These are phyloP conservation scores for Episyrphus balteatus DNA, from an alignment of 1,140 invertebrate species.

Conservation along the genomic window DNA sequence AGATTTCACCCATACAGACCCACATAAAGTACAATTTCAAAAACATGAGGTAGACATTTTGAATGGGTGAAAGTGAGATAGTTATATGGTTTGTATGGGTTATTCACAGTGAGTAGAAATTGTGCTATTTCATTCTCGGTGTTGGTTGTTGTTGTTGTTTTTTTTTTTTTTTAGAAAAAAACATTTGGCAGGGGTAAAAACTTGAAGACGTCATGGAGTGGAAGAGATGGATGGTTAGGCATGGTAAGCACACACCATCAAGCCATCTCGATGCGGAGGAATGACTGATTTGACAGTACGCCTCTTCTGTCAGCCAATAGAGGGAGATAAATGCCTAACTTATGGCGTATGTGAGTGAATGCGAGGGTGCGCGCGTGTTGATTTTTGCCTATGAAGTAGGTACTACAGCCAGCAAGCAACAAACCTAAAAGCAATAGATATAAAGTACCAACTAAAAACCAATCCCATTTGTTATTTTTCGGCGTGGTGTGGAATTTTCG, in stretches of 20 bases:
- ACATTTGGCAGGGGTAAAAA: background rate
- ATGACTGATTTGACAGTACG: slow-evolving; percentile 37
- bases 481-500: too few relatives aligned
- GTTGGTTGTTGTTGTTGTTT: too few relatives aligned
- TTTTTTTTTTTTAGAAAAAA: background rate
- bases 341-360: too few relatives aligned
- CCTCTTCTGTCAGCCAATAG: slow-evolving; percentile 30
- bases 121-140: background rate
- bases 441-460: slow-evolving; percentile 20
- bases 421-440: background rate
- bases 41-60: too few relatives aligned
- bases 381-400: background rate
- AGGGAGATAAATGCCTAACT: too few relatives aligned
- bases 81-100: background rate
- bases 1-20: too few relatives aligned
- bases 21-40: too few relatives aligned
- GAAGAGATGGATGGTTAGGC: background rate
- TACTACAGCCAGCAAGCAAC: background rate
- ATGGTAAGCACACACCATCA: too few relatives aligned
- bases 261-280: slow-evolving; percentile 5
- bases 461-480: slow-evolving; percentile 37
- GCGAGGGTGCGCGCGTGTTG: too few relatives aligned
- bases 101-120: background rate
- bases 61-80: too few relatives aligned
- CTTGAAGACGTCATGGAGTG: background rate